Conservation (phyloP, 2,888 invertebrate genomes). For the Galerucella calmariensis region DNA sequence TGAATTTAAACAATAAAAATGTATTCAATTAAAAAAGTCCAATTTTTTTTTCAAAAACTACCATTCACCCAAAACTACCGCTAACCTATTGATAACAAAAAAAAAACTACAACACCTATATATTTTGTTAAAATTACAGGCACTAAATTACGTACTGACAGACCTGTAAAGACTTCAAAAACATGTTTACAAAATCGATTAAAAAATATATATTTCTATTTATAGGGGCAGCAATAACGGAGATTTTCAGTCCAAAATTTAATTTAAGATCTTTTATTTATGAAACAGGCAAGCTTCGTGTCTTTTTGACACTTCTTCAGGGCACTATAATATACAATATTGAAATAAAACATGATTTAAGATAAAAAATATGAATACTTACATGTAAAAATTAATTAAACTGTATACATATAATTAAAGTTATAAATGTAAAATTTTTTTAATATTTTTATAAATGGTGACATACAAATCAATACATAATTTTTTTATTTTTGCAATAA, state of each 20-base stretch:
- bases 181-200: no score
- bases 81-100: slow-evolving; percentile 14
- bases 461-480: no score
- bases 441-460: no score
- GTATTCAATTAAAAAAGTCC: slow-evolving; percentile 8
- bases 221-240: not conserved
- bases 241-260: no score
- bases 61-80: slow-evolving; percentile 29
- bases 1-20: not conserved
- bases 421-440: no score
- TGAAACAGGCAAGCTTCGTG: no score
- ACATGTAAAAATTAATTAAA: slow-evolving; percentile 1
- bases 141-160: slow-evolving; percentile 42
- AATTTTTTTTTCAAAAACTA: not conserved
- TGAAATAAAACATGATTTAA: no score
- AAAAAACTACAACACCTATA: slow-evolving; percentile 21
- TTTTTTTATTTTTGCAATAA: no score
- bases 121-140: slow-evolving; percentile 21
- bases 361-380: no score
- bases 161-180: slow-evolving; percentile 51
- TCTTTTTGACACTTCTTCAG: no score
- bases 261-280: no score
- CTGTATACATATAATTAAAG: not conserved
- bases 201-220: slow-evolving; percentile 10
- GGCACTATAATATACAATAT: no score